Percentiles rank a stretch among this genome's conserved stretches.
phyloP scores from a whole-genome alignment of 2,888 invertebrate species.

The Andrena bicolor region DNA sequence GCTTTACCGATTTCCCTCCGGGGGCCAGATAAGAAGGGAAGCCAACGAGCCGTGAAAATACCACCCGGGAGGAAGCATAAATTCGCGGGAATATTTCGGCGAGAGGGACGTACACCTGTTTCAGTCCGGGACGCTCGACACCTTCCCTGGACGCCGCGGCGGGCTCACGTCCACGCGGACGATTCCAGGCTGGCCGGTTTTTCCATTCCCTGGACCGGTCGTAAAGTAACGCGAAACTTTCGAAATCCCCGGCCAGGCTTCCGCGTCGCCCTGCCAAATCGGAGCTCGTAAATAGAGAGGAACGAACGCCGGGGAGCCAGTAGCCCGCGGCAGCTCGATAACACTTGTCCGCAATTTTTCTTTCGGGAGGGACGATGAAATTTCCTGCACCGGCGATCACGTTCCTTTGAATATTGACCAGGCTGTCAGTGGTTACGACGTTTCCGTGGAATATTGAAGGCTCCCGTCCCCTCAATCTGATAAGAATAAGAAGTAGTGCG shows the following conservation, averaged over 20 bases:
- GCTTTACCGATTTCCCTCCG: constrained; percentile 52
- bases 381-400: background rate
- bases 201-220: constrained; percentile 16
- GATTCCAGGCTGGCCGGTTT: constrained; percentile 28
- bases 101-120: constrained; percentile 59
- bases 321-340: constrained; percentile 38
- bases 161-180: constrained; percentile 2
- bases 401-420: constrained; percentile 37
- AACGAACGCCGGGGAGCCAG: constrained; percentile 31
- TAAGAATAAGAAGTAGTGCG: background rate
- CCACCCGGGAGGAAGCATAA: constrained; percentile 55
- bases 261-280: constrained; percentile 57
- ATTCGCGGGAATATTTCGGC: constrained; percentile 63
- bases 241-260: constrained; percentile 38
- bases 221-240: constrained; percentile 59
- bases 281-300: constrained; percentile 57
- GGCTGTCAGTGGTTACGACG: constrained; percentile 15
- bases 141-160: constrained; percentile 8
- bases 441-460: constrained; percentile 1
- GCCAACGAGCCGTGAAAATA: constrained; percentile 67
- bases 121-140: constrained; percentile 38
- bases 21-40: constrained; percentile 51
- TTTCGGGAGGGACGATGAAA: constrained; percentile 28
- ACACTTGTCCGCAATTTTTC: constrained; percentile 51
- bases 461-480: background rate